Conservation (phyloP, 2,113 vertebrate species). For the Onychorhynchus coronatus region DNA sequence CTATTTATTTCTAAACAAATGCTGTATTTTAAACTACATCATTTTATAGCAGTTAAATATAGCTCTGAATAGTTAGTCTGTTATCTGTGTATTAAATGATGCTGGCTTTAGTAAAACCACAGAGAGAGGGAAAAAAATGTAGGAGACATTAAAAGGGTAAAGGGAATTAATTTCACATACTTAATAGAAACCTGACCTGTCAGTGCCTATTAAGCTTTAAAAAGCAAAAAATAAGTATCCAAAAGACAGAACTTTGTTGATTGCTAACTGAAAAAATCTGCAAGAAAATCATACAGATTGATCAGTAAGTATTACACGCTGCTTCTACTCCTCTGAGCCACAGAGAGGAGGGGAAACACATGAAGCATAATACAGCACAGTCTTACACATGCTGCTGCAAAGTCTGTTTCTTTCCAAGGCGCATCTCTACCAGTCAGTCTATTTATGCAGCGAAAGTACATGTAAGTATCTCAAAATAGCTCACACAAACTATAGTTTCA, state of each 20-base stretch:
- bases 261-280: neutral
- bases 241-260: neutral
- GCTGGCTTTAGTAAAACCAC: neutral
- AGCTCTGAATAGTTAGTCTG: neutral
- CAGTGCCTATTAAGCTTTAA: neutral
- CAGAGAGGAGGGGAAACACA: neutral
- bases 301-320: neutral
- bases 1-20: neutral
- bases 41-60: neutral
- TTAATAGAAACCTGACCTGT: neutral
- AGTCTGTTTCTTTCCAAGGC: neutral
- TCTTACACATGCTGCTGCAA: neutral
- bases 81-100: neutral
- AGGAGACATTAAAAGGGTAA: neutral
- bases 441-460: neutral
- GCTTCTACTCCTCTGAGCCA: neutral
- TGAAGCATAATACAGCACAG: neutral
- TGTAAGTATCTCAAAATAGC: constrained; percentile 2
- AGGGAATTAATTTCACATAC: neutral
- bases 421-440: neutral
- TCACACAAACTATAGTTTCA: neutral
- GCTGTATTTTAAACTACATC: neutral
- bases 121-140: neutral
- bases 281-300: neutral
- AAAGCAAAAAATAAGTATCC: neutral